Percentiles rank a stretch among this genome's conserved stretches.
Conservation (phyloP, 2,888 invertebrate species). For the Dysmachus trigonus region DNA sequence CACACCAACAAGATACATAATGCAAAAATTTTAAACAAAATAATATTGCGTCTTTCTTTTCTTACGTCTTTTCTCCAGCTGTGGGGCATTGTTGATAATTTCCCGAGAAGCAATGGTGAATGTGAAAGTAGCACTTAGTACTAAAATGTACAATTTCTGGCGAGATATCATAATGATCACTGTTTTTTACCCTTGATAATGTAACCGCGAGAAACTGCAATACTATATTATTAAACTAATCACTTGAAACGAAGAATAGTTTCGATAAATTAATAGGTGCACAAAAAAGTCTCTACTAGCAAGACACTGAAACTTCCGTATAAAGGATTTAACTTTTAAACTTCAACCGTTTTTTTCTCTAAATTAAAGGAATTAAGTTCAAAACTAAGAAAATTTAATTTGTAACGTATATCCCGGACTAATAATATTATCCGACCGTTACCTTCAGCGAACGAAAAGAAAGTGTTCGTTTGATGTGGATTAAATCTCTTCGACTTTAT, state of each 20-base stretch:
- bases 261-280: background rate
- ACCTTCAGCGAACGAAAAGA: slow-evolving; percentile 14
- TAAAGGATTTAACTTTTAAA: background rate
- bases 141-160: background rate
- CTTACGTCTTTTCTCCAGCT: slow-evolving; percentile 66
- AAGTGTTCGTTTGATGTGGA: slow-evolving; percentile 1
- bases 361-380: background rate
- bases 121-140: slow-evolving; percentile 20
- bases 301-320: background rate
- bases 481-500: background rate
- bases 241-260: background rate
- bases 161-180: background rate
- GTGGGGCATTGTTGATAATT: slow-evolving; percentile 62
- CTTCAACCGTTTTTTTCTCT: background rate
- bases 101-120: slow-evolving; percentile 53
- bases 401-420: background rate
- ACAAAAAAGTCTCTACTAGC: background rate
- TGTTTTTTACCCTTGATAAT: background rate
- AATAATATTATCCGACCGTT: background rate
- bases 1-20: background rate
- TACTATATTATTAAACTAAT: too few species aligned
- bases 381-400: background rate
- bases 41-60: slow-evolving; percentile 35
- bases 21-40: background rate
- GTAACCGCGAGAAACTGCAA: background rate